These are phyloP conservation scores for Passerculus sandwichensis DNA, from an alignment of 2,797 vertebrate genomes.

Conservation along the genomic window DNA sequence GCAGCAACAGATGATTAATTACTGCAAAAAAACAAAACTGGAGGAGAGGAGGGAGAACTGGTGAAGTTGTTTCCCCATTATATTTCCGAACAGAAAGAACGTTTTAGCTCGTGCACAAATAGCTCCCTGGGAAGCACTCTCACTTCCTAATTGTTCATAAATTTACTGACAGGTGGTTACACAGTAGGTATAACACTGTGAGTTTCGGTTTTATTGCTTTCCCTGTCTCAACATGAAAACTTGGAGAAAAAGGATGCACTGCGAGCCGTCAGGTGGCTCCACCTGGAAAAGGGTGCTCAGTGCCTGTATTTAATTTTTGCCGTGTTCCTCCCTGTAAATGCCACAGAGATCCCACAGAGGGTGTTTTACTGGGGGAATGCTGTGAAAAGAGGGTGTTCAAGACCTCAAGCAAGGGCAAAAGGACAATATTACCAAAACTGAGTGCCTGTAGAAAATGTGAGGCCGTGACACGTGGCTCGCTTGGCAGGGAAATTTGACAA, in stretches of 20 bases:
- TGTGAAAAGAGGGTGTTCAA: not conserved
- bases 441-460: not conserved
- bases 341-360: not conserved
- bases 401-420: not conserved
- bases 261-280: not conserved
- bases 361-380: not conserved
- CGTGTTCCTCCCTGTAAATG: not conserved
- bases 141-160: slow-evolving; percentile 82
- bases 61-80: slow-evolving; percentile 73
- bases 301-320: not conserved
- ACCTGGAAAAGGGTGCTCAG: not conserved
- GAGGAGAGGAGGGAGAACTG: not conserved
- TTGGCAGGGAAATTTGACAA: slow-evolving; percentile 5
- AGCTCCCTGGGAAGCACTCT: slow-evolving; percentile 79
- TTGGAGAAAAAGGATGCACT: slow-evolving; percentile 13
- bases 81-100: slow-evolving; percentile 68
- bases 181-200: slow-evolving; percentile 73
- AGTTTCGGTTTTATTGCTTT: slow-evolving; percentile 73
- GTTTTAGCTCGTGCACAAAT: slow-evolving; percentile 74
- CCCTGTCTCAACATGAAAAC: slow-evolving; percentile 57
- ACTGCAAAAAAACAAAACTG: slow-evolving; percentile 45
- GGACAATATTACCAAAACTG: not conserved
- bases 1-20: slow-evolving; percentile 68
- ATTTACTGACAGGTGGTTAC: slow-evolving; percentile 82
- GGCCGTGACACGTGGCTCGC: rapidly evolving